These are phyloP conservation scores for Drosophila robusta DNA, from an alignment of 2,888 invertebrate genomes.

Conservation along the genomic window DNA sequence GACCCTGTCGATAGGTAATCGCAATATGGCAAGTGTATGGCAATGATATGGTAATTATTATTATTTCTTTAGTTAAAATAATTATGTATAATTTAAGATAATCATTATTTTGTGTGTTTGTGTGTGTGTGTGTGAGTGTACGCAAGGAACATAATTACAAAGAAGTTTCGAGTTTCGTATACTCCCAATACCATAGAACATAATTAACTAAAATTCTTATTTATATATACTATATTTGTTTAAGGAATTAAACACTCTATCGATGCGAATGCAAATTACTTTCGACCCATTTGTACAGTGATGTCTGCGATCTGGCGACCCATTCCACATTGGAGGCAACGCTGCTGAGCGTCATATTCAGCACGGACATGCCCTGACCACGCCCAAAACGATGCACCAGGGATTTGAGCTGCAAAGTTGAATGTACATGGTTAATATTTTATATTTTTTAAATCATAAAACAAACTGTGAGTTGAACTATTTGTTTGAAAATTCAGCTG, in stretches of 20 bases:
- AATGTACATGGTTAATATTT: too few relatives aligned
- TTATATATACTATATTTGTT: conserved; percentile 6
- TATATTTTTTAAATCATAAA: too few relatives aligned
- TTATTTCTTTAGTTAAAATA: conserved; percentile 44
- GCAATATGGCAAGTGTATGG: conserved; percentile 56
- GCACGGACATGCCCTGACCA: conserved; percentile 84
- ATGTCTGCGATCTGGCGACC: conserved; percentile 84
- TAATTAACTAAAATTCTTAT: conserved; percentile 35
- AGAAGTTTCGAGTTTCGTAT: conserved; percentile 63
- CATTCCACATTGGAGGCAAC: conserved; percentile 85
- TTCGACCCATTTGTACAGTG: conserved; percentile 85
- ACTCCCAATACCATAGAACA: conserved; percentile 28
- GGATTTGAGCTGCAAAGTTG: conserved; percentile 82
- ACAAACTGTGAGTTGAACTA: too few relatives aligned
- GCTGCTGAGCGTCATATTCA: conserved; percentile 85
- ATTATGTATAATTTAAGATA: conserved; percentile 15
- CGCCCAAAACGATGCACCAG: conserved; percentile 85
- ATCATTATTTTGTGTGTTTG: conserved; percentile 31
- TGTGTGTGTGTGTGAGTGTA: conserved; percentile 44
- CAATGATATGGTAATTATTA: conserved; percentile 75
- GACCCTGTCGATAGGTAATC: conserved; percentile 38
- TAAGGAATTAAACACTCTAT: conserved; percentile 47
- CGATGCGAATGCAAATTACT: conserved; percentile 83
- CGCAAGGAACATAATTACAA: conserved; percentile 84
- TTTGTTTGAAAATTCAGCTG: too few relatives aligned